Percentiles rank a stretch among this genome's conserved stretches.
Evolutionary conservation across 2,113 vertebrate genomes (phyloP).

Genomic region (Bufo bufo): DNA sequence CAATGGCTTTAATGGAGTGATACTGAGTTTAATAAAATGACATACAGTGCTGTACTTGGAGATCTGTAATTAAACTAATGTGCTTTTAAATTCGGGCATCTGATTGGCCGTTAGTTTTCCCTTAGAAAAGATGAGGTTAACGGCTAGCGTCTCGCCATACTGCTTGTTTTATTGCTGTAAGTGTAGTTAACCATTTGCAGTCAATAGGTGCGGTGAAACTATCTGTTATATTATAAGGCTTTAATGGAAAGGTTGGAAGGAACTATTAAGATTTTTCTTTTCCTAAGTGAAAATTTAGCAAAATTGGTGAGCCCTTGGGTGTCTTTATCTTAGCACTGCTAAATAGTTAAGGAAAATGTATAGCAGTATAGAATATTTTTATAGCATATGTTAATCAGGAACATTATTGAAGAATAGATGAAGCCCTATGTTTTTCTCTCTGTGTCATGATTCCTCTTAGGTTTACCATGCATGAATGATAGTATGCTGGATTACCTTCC

Average conservation of each 20-base stretch:
- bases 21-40: constrained; percentile 60
- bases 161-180: constrained; percentile 57
- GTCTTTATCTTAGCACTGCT: neutral
- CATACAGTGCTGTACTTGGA: constrained; percentile 58
- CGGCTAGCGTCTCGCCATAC: constrained; percentile 35
- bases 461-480: neutral
- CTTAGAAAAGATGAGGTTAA: constrained; percentile 59
- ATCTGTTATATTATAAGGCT: constrained; percentile 1
- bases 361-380: neutral
- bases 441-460: neutral
- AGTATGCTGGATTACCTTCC: neutral
- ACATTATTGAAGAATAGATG: neutral
- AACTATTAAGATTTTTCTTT: neutral
- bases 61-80: constrained; percentile 60
- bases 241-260: constrained; percentile 16
- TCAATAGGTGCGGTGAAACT: neutral
- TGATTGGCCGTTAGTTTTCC: constrained; percentile 51
- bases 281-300: neutral
- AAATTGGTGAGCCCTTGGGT: neutral
- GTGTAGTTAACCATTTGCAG: constrained; percentile 53
- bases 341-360: neutral
- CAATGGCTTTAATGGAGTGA: constrained; percentile 60
- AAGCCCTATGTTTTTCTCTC: neutral
- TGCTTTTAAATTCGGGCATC: constrained; percentile 57
- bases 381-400: neutral